Base-by-base conservation (phyloP, 2,888 invertebrate species). In the Clepsis dumicolana region DNA sequence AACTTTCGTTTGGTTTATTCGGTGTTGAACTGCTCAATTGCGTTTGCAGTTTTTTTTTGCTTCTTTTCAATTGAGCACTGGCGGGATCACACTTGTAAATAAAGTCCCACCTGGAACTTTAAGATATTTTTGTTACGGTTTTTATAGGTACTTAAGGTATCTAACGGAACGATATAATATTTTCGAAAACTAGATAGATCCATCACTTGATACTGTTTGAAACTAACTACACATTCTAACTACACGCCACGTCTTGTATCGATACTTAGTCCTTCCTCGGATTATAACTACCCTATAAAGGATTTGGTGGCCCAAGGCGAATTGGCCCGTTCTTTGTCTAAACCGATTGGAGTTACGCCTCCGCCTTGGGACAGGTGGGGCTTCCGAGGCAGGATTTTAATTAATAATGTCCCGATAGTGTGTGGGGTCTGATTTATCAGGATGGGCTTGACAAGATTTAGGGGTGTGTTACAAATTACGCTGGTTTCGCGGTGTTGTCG, bases 321-420 rank as follows among this genome's bases (percentile, higher is more conserved):
- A 85, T 83, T 81, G 80, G 83, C 76, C 84, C 79, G 77, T 80
- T 83, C 86, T 86, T 85, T 84, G 87, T 85, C 83, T 84, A 82
- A 84, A 80, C 84, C 82, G 84, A 86, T 85, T 80, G 83, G 81
- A 75, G 75, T 73, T 73, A 73, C 81, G 81, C 86, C 85, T 84
- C 80, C 81, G 81, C 86, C 85, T 83, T 81, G 90, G 91, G 91
- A 89, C 89, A 91, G 90, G 90, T 90, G 88, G 83, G 87, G 87
- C 84, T 87, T 88, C 87, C 86, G 86, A 83, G 74, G 76, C 77
- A 75, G 83, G 88, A 85, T 89, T 91, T 92, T 92, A 92, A 93
- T 93, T 92, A 93, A 89, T 91, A 88, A 92, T 90, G 87, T 85
- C 86, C 85, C 88, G 86, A 90, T 92, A 89, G 79, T 81, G 77